Base-by-base conservation (phyloP, 2,113 vertebrate species). In the Cheirogaleus medius region DNA sequence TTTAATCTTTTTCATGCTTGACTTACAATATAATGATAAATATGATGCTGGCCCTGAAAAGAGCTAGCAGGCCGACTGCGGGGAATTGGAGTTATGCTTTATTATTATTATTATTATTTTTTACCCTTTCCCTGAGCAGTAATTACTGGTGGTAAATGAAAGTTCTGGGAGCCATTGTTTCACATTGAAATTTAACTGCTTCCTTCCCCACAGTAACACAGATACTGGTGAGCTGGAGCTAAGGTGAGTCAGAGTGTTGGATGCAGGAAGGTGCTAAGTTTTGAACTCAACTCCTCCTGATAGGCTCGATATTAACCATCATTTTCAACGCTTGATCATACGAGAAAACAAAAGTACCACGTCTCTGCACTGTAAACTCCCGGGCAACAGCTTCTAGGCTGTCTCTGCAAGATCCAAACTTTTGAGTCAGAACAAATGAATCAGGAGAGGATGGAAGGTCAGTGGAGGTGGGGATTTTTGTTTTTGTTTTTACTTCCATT, bases 131-230 rank as follows among this genome's bases (percentile, higher is more conserved):
- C 56, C 49, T 95, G 54, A 97, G 54, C 85, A 94, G 89, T 94
- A 96, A 96, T 98, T 97, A 97, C 77, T 92, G 84, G 56, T 86
- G 64, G 95, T 73, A 96, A 98, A 92, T 93, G 84, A 96, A 98
- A 96, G 78, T 95, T 96, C 77, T 94, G 90, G 95, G 85, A 97
- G 78, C 42, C 8, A 13, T 83, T 90, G 94, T 90, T 98, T 98
- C 84, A 82, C 91, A 87, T 4, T 29, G 14, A 97, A 96, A 91
- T 96, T 97, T 97, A 97, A 97, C 94, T 91, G 14, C 34, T 97
- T 98, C 52, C 29, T 95, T 97, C 74, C 76, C 71, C 23, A 69
- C 6, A 80, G 68, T 88, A 17, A 95, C 94, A 87, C 29, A 64
- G 69, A 77, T n/a, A 17, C 44, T 49, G 42, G 73, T 39, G 37